Evolutionary conservation across 1,140 invertebrate genomes (phyloP), one percentile per base, ranked within the genome.

Genomic region (Drosophila mojavensis): DNA sequence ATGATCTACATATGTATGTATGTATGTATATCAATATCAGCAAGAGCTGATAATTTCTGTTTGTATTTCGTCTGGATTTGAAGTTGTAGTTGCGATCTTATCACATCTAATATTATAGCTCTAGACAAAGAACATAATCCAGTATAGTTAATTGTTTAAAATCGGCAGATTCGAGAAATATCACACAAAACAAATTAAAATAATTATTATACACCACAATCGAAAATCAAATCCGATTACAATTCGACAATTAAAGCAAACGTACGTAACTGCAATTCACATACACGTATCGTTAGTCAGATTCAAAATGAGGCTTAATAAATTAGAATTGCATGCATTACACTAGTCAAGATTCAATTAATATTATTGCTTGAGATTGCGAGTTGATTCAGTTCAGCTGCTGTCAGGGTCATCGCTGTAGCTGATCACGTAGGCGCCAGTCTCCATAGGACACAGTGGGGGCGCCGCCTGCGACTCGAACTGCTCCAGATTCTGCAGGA

Each of bases 371-470:
- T 41, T 43, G n/a, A 6, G 47, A 9, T 45, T 45, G n/a, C 15
- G 41, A 26, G 39, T 62, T 33, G 20, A 6, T n/a, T 9, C 11
- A 26, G 36, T 79, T 89, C 84, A 89, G 60, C 85, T 88, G 55
- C 66, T 39, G 7, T 64, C 36, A 3, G 36, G 66, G 15, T 54
- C 65, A 20, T 33, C 24, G 30, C 3, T 69, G 24, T 84, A 73
- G 15, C 74, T 88, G 70, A 72, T 73, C 11, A 84, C 71, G 58
- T 75, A 84, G 11, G 80, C 85, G 13, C 43, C 65, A 13, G 90
- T 83, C 10, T 91, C 90, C 90, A 91, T 85, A 20, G 90, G 77
- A 55, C 90, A 91, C 10, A 91, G 51, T n/a, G 68, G 30, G 0
- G 81, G 75, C 2, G 78, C 80, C 30, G 47, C 45, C 30, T 79